These are phyloP conservation scores for Xerus inauris DNA, from an alignment of 2,113 vertebrate genomes.

Conservation along the genomic window DNA sequence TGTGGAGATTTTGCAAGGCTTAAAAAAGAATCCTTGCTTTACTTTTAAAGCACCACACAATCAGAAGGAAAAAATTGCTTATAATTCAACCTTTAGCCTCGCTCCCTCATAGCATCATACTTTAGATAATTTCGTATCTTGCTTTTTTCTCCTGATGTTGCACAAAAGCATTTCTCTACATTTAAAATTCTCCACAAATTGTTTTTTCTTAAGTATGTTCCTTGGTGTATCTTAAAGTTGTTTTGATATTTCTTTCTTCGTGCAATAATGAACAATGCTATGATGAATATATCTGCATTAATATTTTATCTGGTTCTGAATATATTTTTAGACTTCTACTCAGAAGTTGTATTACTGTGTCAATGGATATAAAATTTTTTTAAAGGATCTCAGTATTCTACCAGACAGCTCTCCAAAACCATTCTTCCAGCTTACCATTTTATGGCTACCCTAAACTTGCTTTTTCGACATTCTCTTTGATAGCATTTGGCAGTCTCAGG, in stretches of 20 bases:
- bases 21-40: background rate
- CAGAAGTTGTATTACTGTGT: constrained; percentile 3
- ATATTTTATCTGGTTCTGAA: constrained; percentile 48
- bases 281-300: constrained; percentile 28
- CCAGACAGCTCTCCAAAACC: background rate
- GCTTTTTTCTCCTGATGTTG: constrained; percentile 1
- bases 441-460: background rate
- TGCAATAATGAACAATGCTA: constrained; percentile 28
- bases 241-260: constrained; percentile 52
- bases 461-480: background rate
- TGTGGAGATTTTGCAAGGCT: constrained; percentile 42
- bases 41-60: background rate
- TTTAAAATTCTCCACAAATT: constrained; percentile 12
- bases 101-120: background rate
- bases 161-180: constrained; percentile 24
- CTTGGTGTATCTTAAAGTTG: constrained; percentile 4
- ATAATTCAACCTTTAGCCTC: background rate
- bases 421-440: background rate
- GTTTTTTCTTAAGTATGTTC: constrained; percentile 7
- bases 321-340: constrained; percentile 50
- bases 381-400: background rate
- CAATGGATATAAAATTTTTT: background rate
- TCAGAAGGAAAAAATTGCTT: constrained; percentile 52
- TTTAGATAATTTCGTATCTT: background rate
- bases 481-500: background rate